Conservation (phyloP, 2,888 invertebrate genomes). For the Lapara coniferarum region DNA sequence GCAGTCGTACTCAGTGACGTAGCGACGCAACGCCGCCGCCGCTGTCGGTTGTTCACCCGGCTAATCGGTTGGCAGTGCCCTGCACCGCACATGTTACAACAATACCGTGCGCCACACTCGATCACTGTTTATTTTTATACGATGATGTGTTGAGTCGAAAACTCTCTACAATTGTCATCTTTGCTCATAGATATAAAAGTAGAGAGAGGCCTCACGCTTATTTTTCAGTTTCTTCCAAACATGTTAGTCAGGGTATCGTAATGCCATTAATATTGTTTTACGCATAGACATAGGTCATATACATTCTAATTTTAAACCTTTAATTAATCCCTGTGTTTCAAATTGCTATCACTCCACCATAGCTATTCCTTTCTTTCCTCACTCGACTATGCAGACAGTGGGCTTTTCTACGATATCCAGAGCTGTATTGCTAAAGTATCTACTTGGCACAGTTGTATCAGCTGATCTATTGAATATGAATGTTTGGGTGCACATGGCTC, state of each 20-base stretch:
- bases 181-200: background rate
- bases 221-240: background rate
- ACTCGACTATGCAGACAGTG: background rate
- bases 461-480: slow-evolving; percentile 16
- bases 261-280: too few species aligned
- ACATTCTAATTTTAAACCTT: too few species aligned
- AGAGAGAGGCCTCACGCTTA: background rate
- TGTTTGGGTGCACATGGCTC: background rate
- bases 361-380: background rate
- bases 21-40: slow-evolving; percentile 6
- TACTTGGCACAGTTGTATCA: background rate
- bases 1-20: background rate
- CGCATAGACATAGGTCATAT: too few species aligned
- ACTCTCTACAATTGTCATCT: background rate
- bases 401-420: background rate
- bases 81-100: slow-evolving; percentile 8
- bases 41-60: slow-evolving; percentile 19
- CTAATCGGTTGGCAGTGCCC: slow-evolving; percentile 11
- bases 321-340: background rate
- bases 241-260: too few species aligned
- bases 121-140: slow-evolving; percentile 20
- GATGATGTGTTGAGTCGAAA: slow-evolving; percentile 2
- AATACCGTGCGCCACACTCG: slow-evolving; percentile 1
- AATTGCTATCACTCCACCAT: background rate
- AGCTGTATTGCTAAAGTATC: background rate